Percentiles rank a stretch among this genome's conserved stretches.
Conservation (phyloP, 2,888 invertebrate species). For the Agrotis clavis region DNA sequence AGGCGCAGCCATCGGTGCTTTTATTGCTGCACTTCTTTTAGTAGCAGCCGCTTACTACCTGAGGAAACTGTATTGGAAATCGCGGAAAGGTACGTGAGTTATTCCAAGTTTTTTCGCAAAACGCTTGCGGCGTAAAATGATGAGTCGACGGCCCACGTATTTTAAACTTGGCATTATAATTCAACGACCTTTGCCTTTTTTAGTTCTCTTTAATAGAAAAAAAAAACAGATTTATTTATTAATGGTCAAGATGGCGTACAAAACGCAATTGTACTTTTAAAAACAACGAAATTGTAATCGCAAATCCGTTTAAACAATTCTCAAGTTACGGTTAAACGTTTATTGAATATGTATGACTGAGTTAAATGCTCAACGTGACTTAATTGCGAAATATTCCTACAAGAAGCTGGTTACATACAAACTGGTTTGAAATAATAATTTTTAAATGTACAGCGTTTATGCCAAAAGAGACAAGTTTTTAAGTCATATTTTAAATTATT, state of each 20-base stretch:
- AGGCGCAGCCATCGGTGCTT: constrained; percentile 93
- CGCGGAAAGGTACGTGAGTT: constrained; percentile 88
- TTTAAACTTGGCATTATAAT: constrained; percentile 46
- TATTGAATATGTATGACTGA: constrained; percentile 64
- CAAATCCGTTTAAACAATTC: constrained; percentile 46
- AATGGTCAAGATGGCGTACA: constrained; percentile 17
- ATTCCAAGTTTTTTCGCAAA: constrained; percentile 28
- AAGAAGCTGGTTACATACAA: constrained; percentile 55
- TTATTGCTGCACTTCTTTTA: constrained; percentile 92
- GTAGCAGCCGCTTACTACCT: constrained; percentile 91
- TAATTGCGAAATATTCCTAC: constrained; percentile 64
- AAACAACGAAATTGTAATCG: constrained; percentile 36
- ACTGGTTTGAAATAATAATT: constrained; percentile 61
- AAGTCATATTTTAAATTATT: constrained; percentile 20
- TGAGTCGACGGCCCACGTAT: constrained; percentile 56
- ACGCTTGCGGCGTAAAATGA: constrained; percentile 34
- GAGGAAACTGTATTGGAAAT: constrained; percentile 92
- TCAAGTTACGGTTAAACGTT: constrained; percentile 63
- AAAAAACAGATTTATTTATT: constrained; percentile 13
- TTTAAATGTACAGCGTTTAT: constrained; percentile 33
- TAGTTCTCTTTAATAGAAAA: constrained; percentile 16
- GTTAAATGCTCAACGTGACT: constrained; percentile 63
- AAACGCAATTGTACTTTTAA: constrained; percentile 19
- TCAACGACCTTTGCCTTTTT: constrained; percentile 45
- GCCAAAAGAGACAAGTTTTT: constrained; percentile 44